Conservation (phyloP, 2,797 vertebrate genomes). For the Paramormyrops hopkinsi region DNA sequence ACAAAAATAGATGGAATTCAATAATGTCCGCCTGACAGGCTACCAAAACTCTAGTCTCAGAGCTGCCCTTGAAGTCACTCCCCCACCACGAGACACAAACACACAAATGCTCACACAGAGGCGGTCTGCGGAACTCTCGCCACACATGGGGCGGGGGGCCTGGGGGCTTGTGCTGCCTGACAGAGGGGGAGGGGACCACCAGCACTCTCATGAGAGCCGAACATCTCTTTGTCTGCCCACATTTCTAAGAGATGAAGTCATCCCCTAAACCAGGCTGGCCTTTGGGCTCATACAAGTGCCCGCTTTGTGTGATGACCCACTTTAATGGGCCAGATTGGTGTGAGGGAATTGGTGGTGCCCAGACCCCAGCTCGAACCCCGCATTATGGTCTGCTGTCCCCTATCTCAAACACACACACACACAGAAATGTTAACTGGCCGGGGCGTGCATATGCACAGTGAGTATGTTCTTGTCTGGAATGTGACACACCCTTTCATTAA, state of each 20-base stretch:
- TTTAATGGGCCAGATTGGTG: conserved; percentile 33
- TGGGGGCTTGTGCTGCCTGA: background rate
- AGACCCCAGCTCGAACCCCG: background rate
- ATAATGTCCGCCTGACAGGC: background rate
- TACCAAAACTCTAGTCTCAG: background rate
- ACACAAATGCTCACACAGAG: conserved; percentile 24
- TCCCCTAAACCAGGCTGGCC: conserved; percentile 32
- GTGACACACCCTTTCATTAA: background rate
- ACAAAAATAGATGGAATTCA: conserved; percentile 6
- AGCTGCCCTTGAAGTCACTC: background rate
- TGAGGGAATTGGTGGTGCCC: conserved; percentile 4
- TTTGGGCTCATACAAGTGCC: conserved; percentile 30
- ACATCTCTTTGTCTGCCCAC: conserved; percentile 43
- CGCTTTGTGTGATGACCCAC: conserved; percentile 45
- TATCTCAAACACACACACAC: background rate
- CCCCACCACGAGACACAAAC: conserved; percentile 11
- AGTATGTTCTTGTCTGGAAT: background rate
- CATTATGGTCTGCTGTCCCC: background rate
- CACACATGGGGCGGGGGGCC: background rate
- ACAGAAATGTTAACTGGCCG: background rate
- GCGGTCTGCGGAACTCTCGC: conserved; percentile 21
- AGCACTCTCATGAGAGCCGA: conserved; percentile 40
- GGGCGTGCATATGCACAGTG: background rate
- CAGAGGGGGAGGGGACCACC: conserved; percentile 18
- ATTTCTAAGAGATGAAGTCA: conserved; percentile 54